Conservation (phyloP, 2,797 vertebrate species). For the Esox masquinongy region DNA sequence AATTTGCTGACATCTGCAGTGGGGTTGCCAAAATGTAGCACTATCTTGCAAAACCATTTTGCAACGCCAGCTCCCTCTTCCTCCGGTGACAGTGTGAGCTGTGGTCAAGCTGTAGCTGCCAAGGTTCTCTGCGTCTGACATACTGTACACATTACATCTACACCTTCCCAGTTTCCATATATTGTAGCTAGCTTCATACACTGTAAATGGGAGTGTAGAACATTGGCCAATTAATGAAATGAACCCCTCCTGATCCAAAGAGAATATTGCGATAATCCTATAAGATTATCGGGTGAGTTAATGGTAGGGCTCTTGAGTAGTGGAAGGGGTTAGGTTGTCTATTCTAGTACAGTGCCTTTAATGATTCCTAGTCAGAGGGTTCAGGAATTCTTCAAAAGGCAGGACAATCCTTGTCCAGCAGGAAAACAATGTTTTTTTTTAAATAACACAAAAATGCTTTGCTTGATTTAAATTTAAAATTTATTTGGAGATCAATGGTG, state of each 20-base stretch:
- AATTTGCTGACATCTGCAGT: conserved; percentile 68
- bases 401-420: too few species aligned
- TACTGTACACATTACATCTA: conserved; percentile 17
- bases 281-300: conserved; percentile 17
- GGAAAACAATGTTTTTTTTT: too few species aligned
- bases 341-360: conserved; percentile 30
- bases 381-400: conserved; percentile 8
- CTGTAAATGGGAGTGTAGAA: conserved; percentile 9
- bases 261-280: conserved; percentile 23
- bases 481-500: too few species aligned
- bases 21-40: conserved; percentile 60
- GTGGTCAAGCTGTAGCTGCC: conserved; percentile 52
- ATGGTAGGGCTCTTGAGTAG: conserved; percentile 3
- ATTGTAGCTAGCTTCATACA: conserved; percentile 9
- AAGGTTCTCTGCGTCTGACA: conserved; percentile 15
- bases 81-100: conserved; percentile 38
- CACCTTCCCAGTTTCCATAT: conserved; percentile 21
- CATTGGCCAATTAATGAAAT: conserved; percentile 20
- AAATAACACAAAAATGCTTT: too few species aligned
- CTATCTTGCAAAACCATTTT: conserved; percentile 75
- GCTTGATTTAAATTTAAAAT: too few species aligned
- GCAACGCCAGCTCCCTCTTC: conserved; percentile 59
- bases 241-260: conserved; percentile 14
- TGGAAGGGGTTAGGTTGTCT: conserved; percentile 20
- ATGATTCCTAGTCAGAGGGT: conserved; percentile 13